Base-by-base conservation (phyloP, 2,113 vertebrate species). In the Onychorhynchus coronatus region DNA sequence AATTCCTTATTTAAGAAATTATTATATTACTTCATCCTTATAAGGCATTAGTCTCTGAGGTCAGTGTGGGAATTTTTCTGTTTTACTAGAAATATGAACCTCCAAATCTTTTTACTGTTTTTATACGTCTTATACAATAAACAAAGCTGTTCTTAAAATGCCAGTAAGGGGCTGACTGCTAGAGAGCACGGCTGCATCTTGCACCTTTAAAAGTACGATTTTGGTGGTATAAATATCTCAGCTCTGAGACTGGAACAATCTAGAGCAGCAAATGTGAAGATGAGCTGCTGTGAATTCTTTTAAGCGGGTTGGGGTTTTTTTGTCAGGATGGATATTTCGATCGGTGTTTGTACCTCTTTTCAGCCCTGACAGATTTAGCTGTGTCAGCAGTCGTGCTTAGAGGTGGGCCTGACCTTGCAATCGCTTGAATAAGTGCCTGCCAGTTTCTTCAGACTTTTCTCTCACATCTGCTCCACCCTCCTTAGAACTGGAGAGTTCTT, bases 361-460 rank as follows among this genome's bases (percentile, higher is more conserved):
- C 93, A 93, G 81, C 77, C 72, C 41, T 72, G 47, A 17, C 53
- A 82, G 83, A 77, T 91, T 49, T 24, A 93, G 94, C 93, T 95
- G 84, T 91, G 95, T 97, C 95, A 96, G 96, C 96, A 95, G 93
- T 63, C 49, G 2, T 89, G 91, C 39, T 76, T 61, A 94, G 94
- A 95, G 96, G 94, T 94, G 93, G 95, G 93, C 83, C 80, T 97
- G 96, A 97, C 95, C 95, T 97, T 97, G 96, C 70, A 33, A 75
- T 95, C 7, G 44, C 96, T 87, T 94, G 11, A 68, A 97, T 84
- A 95, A 94, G 82, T 21, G 80, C 91, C 37, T 97, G 89, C 73
- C 89, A 33, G 70, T 93, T 96, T 75, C 85, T 84, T 96, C 78
- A 95, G 93, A 95, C 96, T 96, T 92, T 94, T 95, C 87, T 95